Evolutionary conservation across 92 coral and sea anemone genomes (phyloP).

Genomic region (Epizoanthus stellaris): DNA sequence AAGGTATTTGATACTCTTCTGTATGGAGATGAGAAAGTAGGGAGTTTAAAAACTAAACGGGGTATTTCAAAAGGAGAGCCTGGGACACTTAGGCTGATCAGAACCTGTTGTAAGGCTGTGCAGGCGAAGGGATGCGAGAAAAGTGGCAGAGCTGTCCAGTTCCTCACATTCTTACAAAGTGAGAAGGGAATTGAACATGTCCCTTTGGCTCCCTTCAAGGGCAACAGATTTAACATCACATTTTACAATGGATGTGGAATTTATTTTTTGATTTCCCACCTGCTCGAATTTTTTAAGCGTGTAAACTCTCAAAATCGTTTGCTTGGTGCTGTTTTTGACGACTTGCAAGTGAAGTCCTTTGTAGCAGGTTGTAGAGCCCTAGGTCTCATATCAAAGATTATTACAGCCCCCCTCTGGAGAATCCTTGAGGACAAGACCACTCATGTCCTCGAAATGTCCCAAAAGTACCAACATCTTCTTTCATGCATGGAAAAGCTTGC

Average conservation of each 20-base stretch:
- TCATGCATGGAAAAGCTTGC: conserved; percentile 42
- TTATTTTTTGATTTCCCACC: conserved; percentile 25
- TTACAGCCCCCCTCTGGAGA: conserved; percentile 55
- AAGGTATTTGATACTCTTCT: conserved; percentile 58
- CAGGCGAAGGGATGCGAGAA: conserved; percentile 50
- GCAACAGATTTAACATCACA: conserved; percentile 39
- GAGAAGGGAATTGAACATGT: conserved; percentile 32
- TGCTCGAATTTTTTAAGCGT: conserved; percentile 35
- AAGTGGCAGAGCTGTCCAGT: conserved; percentile 44
- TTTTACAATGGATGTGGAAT: conserved; percentile 51
- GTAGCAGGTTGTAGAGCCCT: conserved; percentile 56
- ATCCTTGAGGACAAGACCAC: conserved; percentile 35
- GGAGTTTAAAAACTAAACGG: conserved; percentile 3
- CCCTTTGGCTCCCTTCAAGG: conserved; percentile 45
- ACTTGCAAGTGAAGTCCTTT: conserved; percentile 42
- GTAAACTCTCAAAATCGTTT: conserved; percentile 45
- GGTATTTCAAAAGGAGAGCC: conserved; percentile 42
- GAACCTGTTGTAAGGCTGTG: conserved; percentile 56
- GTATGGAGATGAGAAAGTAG: conserved; percentile 33
- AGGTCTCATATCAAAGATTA: conserved; percentile 45
- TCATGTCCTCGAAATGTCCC: conserved; percentile 53
- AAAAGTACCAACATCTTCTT: conserved; percentile 45
- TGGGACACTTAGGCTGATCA: conserved; percentile 37
- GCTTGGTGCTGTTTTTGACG: conserved; percentile 54
- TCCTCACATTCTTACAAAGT: conserved; percentile 30